Evolutionary conservation across 2,797 vertebrate genomes (phyloP).

Genomic region (Leptodactylus fallax): DNA sequence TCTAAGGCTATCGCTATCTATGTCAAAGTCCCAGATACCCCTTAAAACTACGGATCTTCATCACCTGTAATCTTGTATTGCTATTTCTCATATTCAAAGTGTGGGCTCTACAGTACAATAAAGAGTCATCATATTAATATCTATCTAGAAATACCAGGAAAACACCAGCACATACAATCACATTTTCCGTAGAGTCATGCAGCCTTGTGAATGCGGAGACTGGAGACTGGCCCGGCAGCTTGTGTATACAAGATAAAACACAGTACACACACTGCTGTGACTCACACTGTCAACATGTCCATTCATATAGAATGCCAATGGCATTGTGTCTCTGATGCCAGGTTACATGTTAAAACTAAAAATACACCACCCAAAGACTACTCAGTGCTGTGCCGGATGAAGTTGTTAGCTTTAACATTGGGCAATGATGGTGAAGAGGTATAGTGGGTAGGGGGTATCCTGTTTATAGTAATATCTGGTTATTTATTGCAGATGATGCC

Average conservation of each 20-base stretch:
- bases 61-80: background rate
- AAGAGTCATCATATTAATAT: background rate
- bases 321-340: background rate
- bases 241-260: conserved; percentile 26
- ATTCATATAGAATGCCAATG: background rate
- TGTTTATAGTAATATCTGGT: too few species aligned
- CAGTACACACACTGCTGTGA: background rate
- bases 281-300: conserved; percentile 1
- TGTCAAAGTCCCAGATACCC: too few species aligned
- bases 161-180: background rate
- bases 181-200: conserved; percentile 34
- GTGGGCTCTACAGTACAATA: background rate
- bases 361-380: background rate
- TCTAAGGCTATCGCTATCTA: too few species aligned
- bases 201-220: background rate
- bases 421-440: background rate
- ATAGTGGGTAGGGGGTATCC: too few species aligned
- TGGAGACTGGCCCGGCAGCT: background rate
- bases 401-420: background rate
- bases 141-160: background rate
- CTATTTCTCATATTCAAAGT: background rate
- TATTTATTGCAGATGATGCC: too few species aligned
- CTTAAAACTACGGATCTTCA: background rate
- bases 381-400: background rate
- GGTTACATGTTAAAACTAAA: background rate